phyloP scores from a whole-genome alignment of 2,113 vertebrate genomes.

The Atrichornis clamosus region DNA sequence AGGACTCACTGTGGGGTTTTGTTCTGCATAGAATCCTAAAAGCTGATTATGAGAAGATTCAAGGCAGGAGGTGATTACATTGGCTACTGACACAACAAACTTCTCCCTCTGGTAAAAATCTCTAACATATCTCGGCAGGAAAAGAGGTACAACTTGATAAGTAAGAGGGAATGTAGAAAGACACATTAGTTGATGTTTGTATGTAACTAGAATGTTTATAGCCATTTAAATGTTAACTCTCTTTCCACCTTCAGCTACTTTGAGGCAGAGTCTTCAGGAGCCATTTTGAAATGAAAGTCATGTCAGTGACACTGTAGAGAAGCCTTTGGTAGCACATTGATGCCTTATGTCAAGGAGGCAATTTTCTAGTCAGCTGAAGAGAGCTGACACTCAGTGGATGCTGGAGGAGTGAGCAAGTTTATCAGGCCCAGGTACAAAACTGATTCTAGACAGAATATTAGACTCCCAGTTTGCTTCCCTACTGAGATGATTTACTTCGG shows the following conservation, averaged over 20 bases:
- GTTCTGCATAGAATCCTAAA: background rate
- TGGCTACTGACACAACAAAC: background rate
- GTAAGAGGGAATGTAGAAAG: background rate
- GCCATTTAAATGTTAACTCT: background rate
- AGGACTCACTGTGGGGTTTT: background rate
- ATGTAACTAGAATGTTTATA: background rate
- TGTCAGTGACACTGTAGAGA: background rate
- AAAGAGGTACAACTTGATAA: background rate
- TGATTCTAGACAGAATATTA: conserved; percentile 43
- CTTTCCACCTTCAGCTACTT: background rate
- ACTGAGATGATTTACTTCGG: conserved; percentile 44
- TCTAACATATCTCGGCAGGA: background rate
- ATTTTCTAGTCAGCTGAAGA: background rate
- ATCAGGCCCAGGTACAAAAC: conserved; percentile 26
- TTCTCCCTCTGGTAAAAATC: background rate
- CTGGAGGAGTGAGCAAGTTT: conserved; percentile 32
- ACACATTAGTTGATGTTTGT: background rate
- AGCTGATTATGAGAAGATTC: background rate
- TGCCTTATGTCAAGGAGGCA: background rate
- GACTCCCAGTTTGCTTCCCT: conserved; percentile 33
- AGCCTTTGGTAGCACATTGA: background rate
- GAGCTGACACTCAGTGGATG: background rate
- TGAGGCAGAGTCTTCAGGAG: background rate
- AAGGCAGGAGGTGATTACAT: background rate
- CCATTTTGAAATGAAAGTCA: background rate